Evolutionary conservation across 2,797 vertebrate species (phyloP).

Genomic region (Anguilla anguilla): DNA sequence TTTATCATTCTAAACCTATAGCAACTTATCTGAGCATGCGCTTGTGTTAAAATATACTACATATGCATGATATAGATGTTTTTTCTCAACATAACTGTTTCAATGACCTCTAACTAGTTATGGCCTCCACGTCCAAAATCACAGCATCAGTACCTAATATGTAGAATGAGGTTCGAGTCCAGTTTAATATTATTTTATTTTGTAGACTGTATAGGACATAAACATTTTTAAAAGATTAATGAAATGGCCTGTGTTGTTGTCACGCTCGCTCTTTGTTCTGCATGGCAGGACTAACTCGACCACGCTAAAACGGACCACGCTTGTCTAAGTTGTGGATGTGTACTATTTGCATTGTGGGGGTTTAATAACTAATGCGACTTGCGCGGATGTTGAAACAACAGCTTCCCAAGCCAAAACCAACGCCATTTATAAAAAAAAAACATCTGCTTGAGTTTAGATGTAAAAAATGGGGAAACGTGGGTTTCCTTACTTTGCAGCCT

Average conservation of each 20-base stretch:
- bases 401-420: conserved; percentile 70
- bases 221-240: neutral
- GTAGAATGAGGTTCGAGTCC: neutral
- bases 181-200: neutral
- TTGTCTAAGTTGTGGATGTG: neutral
- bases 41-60: no score
- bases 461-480: neutral
- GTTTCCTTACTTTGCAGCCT: conserved; percentile 10
- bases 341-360: neutral
- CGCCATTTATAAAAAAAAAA: conserved; percentile 56
- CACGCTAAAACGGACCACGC: neutral
- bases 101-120: no score
- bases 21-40: no score
- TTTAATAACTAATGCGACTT: conserved; percentile 42
- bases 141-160: neutral
- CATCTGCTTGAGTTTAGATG: conserved; percentile 54
- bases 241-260: neutral
- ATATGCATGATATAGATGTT: no score
- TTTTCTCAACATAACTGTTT: no score
- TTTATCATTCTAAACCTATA: neutral
- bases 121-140: no score
- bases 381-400: conserved; percentile 10
- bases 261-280: neutral
- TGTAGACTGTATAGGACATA: neutral
- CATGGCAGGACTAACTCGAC: neutral